Evolutionary conservation across 2,113 vertebrate species (phyloP), one percentile per base, ranked within the genome.

Genomic region (Pipra filicauda): DNA sequence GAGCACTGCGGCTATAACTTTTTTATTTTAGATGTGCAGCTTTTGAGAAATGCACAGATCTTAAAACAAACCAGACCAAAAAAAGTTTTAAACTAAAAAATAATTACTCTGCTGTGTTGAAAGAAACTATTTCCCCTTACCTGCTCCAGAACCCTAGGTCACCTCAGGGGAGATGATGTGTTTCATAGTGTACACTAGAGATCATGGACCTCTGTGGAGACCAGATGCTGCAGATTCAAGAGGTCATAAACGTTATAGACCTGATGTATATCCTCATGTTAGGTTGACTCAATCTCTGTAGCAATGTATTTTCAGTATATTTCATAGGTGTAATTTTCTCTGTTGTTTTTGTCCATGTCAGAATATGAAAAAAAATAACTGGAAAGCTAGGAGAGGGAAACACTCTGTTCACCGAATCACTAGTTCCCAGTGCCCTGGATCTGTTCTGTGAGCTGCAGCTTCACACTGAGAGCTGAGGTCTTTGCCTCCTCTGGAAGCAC

Each of bases 381-480:
- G 70, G 33, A 81, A 67, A 65, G 31, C 26, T 58, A 43, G 23
- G 35, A 64, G 37, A 62, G 71, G 35, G 28, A 58, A 75, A n/a
- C 77, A 37, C 1, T 16, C 9, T 0, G 0, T 57, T 91, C 28
- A 21, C 49, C 23, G 12, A 73, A 46, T 66, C 5, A 2, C 37
- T 57, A 7, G 27, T 35, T 81, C 59, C n/a, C 44, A 48, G 48
- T 74, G 49, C 33, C 12, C 51, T 69, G 70, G 27, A 15, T 73
- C 65, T 51, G 19, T 41, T 73, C 33, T 77, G 65, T 62, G 37
- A 83, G 33, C 35, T 76, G 22, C 58, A 89, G 43, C 64, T 88
- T 73, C 64, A 41, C 46, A 33, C 58, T 46, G 61, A 58, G 59
- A 43, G 49, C 58, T 46, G 71, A 88, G 35, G 24, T 57, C 64